phyloP scores from a whole-genome alignment of 2,797 vertebrate genomes.

The Manis crassicaudata region DNA sequence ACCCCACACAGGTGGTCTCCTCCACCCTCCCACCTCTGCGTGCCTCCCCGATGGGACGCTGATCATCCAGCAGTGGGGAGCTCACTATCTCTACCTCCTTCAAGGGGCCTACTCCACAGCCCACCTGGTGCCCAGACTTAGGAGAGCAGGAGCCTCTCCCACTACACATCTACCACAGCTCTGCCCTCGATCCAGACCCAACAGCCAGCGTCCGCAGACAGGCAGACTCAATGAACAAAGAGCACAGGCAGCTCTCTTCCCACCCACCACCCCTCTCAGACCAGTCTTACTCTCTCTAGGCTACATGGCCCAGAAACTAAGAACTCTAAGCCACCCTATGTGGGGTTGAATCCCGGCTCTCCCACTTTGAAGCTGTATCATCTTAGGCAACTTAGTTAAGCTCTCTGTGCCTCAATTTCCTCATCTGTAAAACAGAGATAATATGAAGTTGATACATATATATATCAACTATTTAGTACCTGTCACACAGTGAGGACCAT shows the following conservation, averaged over 20 bases:
- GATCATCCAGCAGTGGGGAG: neutral
- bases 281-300: neutral
- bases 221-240: neutral
- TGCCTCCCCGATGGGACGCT: neutral
- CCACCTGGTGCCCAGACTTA: constrained; percentile 3
- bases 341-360: neutral
- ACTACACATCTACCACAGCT: neutral
- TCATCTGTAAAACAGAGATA: neutral
- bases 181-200: neutral
- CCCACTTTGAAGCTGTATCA: neutral
- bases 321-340: neutral
- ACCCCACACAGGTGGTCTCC: neutral
- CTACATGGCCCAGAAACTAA: neutral
- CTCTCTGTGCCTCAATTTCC: neutral
- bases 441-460: neutral
- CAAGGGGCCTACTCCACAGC: neutral
- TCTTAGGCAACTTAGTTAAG: neutral
- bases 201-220: neutral
- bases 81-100: neutral
- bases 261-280: fast-evolving
- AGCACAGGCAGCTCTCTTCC: neutral
- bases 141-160: neutral
- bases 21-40: neutral
- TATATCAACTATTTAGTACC: neutral
- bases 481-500: neutral